These are phyloP conservation scores for Alosa alosa DNA, from an alignment of 2,113 vertebrate species.

Conservation along the genomic window DNA sequence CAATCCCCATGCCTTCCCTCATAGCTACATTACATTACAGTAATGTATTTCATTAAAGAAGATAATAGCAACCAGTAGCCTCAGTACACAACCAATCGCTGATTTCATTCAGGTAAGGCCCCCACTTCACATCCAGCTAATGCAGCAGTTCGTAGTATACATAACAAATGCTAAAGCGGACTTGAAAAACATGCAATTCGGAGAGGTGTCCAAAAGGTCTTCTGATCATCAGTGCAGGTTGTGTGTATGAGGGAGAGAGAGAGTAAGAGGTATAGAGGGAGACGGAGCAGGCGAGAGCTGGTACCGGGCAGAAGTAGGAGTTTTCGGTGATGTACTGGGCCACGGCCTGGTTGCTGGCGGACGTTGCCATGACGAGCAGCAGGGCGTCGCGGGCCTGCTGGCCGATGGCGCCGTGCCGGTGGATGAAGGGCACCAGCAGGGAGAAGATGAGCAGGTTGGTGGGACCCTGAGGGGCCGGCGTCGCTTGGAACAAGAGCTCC, in stretches of 20 bases:
- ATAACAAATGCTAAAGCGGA: neutral
- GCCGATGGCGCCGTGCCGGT: conserved; percentile 88
- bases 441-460: conserved; percentile 91
- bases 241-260: neutral
- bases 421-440: conserved; percentile 92
- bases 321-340: conserved; percentile 88
- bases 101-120: neutral
- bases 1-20: neutral
- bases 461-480: conserved; percentile 77
- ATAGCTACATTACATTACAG: neutral
- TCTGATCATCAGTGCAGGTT: neutral
- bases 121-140: neutral
- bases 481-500: conserved; percentile 86
- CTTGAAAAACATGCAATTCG: neutral
- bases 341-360: conserved; percentile 80
- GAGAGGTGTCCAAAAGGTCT: too few species aligned
- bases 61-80: neutral
- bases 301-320: conserved; percentile 97
- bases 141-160: neutral
- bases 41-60: neutral
- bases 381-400: conserved; percentile 92
- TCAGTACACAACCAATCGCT: neutral
- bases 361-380: conserved; percentile 93
- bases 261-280: neutral
- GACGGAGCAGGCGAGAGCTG: conserved; percentile 39